Base-by-base conservation (phyloP, 2,113 vertebrate genomes). In the Rattus rattus region DNA sequence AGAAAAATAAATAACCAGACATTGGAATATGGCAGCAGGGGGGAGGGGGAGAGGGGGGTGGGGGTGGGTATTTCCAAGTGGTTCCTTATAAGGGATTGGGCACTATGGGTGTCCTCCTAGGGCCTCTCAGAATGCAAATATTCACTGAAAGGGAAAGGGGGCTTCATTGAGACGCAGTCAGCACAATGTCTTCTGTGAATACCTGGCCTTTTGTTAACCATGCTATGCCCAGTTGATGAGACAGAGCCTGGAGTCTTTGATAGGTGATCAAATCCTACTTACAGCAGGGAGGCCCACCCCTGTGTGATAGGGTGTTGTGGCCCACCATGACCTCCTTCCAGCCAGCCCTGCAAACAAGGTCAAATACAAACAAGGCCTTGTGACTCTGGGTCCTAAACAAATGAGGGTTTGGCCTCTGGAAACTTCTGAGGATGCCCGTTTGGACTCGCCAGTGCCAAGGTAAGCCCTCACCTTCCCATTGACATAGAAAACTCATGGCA, bases 1-100 rank as follows among this genome's bases (percentile, higher is more conserved):
- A 4, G 5, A 80, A 92, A 54, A 90, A 90, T 94, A 88, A 95
- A 95, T 17, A 96, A 77, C 39, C 77, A 28, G 72, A 89, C 61
- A 75, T 72, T 10, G 30, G 36, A 33, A 36, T 16, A 17, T 43
- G 59, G 76, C 30, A 33, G 67, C 20, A 84, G 85, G 76, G 67
- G 65, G 49, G 89, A 28, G n/a, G n/a, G n/a, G n/a, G n/a, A n/a
- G n/a, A n/a, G n/a, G n/a, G n/a, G n/a, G n/a, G n/a, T n/a, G n/a
- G n/a, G 22, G 22, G 39, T 9, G 7, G 26, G 59, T 20, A 67
- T 81, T 92, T 94, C 43, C 5, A 56, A 90, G 52, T 33, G 47
- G n/a, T 76, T 84, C 76, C 76, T 16, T 1, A 88, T 61, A 84
- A 63, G 70, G 4, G 28, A 80, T 8, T 67, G 56, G 80, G 47